These are phyloP conservation scores for Acanthaster planci DNA, from an alignment of 35 echinoderm and acorn worm genomes.

Conservation along the genomic window DNA sequence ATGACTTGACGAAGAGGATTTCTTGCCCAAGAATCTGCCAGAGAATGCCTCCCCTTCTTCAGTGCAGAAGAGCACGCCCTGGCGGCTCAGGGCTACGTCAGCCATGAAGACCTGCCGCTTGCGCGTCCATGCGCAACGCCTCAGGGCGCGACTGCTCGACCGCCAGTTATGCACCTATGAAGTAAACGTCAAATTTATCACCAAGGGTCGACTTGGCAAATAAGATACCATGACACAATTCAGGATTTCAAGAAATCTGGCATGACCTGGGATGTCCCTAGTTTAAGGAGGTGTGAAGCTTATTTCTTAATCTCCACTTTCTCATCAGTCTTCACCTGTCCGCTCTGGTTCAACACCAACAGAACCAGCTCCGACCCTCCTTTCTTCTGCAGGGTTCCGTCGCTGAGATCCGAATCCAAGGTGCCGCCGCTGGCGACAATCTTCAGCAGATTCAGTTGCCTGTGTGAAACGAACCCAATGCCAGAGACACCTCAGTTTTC, in stretches of 20 bases:
- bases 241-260: too few relatives aligned
- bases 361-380: slow-evolving; percentile 59
- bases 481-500: too few relatives aligned
- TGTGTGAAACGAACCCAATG: neutral
- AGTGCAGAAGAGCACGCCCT: slow-evolving; percentile 70
- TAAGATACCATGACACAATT: too few relatives aligned
- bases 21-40: slow-evolving; percentile 58
- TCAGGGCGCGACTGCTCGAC: slow-evolving; percentile 36
- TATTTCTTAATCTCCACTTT: too few relatives aligned
- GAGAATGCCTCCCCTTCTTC: slow-evolving; percentile 77
- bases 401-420: slow-evolving; percentile 45
- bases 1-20: slow-evolving; percentile 33
- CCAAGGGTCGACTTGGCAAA: too few relatives aligned
- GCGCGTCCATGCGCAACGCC: slow-evolving; percentile 69
- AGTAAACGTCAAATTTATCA: neutral
- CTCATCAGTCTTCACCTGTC: slow-evolving; percentile 65
- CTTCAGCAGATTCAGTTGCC: slow-evolving; percentile 67
- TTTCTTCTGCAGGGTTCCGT: slow-evolving; percentile 34
- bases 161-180: slow-evolving; percentile 75
- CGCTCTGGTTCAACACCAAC: slow-evolving; percentile 63
- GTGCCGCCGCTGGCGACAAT: slow-evolving; percentile 51
- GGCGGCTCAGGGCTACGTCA: slow-evolving; percentile 74
- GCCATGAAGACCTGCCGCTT: slow-evolving; percentile 72
- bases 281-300: too few relatives aligned
- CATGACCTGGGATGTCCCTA: too few relatives aligned